These are phyloP conservation scores for Hydrotaea cyrtoneurina DNA, from an alignment of 2,888 invertebrate genomes.

Conservation along the genomic window DNA sequence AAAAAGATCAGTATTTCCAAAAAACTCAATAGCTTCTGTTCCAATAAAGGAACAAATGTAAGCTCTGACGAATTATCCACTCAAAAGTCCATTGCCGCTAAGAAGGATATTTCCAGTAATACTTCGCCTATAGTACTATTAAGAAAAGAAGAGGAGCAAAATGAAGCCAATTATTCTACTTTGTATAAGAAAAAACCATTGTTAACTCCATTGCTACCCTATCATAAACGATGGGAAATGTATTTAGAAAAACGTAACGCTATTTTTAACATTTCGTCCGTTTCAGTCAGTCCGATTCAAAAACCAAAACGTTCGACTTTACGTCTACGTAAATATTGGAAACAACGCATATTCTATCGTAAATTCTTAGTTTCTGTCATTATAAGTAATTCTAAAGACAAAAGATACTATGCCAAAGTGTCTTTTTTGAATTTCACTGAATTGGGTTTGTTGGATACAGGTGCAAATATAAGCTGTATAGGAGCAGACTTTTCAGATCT, in stretches of 20 bases:
- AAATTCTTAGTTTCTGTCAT: not conserved
- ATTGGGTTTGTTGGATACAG: not conserved
- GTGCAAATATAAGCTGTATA: not conserved
- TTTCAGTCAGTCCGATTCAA: not conserved
- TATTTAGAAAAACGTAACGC: not conserved
- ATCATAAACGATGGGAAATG: not conserved
- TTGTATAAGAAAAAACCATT: not conserved
- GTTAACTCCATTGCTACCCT: not conserved
- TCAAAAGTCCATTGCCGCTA: no score
- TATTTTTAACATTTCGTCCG: not conserved
- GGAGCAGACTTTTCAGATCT: not conserved
- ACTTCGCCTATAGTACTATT: not conserved
- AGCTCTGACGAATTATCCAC: not conserved
- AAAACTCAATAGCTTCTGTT: not conserved
- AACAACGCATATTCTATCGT: not conserved
- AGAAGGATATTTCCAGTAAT: no score
- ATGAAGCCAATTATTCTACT: not conserved
- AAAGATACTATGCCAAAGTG: not conserved
- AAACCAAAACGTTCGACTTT: not conserved
- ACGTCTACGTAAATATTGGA: not conserved
- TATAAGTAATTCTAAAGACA: not conserved
- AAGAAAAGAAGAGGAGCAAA: not conserved
- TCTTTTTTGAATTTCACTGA: not conserved
- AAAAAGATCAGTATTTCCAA: not conserved
- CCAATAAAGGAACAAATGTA: not conserved